Base-by-base conservation (phyloP, 2,888 invertebrate species). In the Brachyptera risi region DNA sequence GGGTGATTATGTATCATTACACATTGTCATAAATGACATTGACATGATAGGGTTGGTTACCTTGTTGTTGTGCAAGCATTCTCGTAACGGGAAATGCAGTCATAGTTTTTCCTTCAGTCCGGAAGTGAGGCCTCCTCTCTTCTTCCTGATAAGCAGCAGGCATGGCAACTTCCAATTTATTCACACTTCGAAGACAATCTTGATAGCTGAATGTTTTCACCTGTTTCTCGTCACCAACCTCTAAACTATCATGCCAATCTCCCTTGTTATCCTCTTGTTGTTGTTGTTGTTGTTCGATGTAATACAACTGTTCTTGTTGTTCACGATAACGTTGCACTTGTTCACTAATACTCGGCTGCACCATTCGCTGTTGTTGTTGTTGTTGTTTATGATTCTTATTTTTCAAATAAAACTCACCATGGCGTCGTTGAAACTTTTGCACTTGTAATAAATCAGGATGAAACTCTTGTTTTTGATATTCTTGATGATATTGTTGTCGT, bases 351-450 rank as follows among this genome's bases (percentile, higher is more conserved):
- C 24, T 37, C 35, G 19, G 19, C n/a, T 54, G 17, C 2, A 54
- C 35, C 13, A 13, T 54, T 21, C 23, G 13, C 54, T 54, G 54
- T 9, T 21, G 21, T n/a, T 54, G 21, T 11, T 37, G 23, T 21
- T 37, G 35, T n/a, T n/a, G n/a, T n/a, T n/a, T n/a, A n/a, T 23
- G 17, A 13, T 35, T 19, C 19, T 54, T 54, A 7, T 54, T 19
- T 23, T 37, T 54, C 35, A 54, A 37, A 24, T 54, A 54, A 13
- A 54, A 54, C 54, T 54, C 54, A 19, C 54, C 54, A 17, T 54
- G 54, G 7, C 37, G n/a, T 13, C 54, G 54, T 5, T 37, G 54
- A 35, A 35, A 54, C 35, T 54, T 17, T n/a, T 54, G 54, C 11
- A 37, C 23, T 19, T 54, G 54, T 37, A 13, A 37, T 19, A 54